Evolutionary conservation across 1,140 invertebrate species (phyloP).

Genomic region (Zaprionus gabonicus): DNA sequence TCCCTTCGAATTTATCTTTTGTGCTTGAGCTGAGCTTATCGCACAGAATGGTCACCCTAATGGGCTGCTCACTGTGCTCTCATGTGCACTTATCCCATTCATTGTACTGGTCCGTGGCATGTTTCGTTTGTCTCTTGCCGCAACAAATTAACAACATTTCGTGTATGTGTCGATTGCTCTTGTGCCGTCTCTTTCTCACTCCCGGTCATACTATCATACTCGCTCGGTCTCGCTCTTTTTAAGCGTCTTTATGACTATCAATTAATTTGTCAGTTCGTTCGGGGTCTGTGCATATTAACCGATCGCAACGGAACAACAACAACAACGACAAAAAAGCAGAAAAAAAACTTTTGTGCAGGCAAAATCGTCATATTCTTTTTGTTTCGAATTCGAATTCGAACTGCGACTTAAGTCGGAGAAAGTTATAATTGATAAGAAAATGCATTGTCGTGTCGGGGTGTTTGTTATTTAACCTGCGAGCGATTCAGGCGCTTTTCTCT

Average conservation of each 20-base stretch:
- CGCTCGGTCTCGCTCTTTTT: neutral
- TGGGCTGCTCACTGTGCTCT: neutral
- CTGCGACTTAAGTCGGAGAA: too few relatives aligned
- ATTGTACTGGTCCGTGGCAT: conserved; percentile 17
- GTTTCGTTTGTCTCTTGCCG: conserved; percentile 25
- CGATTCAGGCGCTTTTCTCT: too few relatives aligned
- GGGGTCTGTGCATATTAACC: conserved; percentile 12
- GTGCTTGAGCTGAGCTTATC: neutral
- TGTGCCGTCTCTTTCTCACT: neutral
- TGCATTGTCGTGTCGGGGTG: neutral
- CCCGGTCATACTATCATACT: neutral
- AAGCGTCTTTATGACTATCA: conserved; percentile 19
- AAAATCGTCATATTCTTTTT: neutral
- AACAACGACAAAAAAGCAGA: neutral
- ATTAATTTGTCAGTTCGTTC: conserved; percentile 35
- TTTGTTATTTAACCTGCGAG: too few relatives aligned
- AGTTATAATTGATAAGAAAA: neutral
- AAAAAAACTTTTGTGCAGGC: neutral
- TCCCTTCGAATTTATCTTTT: neutral
- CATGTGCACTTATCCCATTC: conserved; percentile 9
- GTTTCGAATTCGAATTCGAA: too few relatives aligned
- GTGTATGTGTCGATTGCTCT: conserved; percentile 19
- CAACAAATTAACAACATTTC: conserved; percentile 41
- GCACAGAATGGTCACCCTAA: neutral
- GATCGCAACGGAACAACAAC: conserved; percentile 6